Evolutionary conservation across 2,797 vertebrate genomes (phyloP).

Genomic region (Phataginus tetradactyla): DNA sequence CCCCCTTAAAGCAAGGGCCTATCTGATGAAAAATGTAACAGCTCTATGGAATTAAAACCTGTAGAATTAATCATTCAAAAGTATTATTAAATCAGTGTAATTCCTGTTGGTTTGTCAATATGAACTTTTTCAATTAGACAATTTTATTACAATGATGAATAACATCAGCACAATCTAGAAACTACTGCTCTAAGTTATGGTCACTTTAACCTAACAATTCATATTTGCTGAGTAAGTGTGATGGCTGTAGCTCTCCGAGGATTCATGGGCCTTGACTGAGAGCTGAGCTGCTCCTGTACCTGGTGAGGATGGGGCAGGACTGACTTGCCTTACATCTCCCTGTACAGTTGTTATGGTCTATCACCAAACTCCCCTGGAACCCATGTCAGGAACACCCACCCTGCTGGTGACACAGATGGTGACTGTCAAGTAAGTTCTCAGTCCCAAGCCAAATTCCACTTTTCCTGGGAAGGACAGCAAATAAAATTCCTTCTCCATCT

Average conservation of each 20-base stretch:
- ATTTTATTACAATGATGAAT: slow-evolving; percentile 67
- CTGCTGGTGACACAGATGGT: not conserved
- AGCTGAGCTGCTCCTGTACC: not conserved
- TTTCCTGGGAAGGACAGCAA: slow-evolving; percentile 11
- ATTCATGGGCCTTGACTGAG: not conserved
- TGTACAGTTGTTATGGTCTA: not conserved
- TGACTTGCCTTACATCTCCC: not conserved
- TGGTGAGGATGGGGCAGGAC: not conserved
- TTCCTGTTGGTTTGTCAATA: slow-evolving; percentile 68
- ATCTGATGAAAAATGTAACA: slow-evolving; percentile 26
- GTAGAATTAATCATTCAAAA: slow-evolving; percentile 52
- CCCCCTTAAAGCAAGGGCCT: not conserved
- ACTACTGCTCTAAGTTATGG: slow-evolving; percentile 41
- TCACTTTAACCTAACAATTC: slow-evolving; percentile 54
- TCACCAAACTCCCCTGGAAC: not conserved
- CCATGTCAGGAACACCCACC: too few species aligned
- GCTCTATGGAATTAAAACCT: slow-evolving; percentile 23
- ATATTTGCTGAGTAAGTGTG: slow-evolving; percentile 49
- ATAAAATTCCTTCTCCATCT: not conserved
- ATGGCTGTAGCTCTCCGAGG: slow-evolving; percentile 21
- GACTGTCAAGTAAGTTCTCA: not conserved
- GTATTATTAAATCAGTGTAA: slow-evolving; percentile 31
- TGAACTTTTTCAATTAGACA: slow-evolving; percentile 65
- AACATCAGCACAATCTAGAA: slow-evolving; percentile 6
- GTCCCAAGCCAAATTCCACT: not conserved